Conservation (phyloP, 2,113 vertebrate species). For the Geococcyx californianus region DNA sequence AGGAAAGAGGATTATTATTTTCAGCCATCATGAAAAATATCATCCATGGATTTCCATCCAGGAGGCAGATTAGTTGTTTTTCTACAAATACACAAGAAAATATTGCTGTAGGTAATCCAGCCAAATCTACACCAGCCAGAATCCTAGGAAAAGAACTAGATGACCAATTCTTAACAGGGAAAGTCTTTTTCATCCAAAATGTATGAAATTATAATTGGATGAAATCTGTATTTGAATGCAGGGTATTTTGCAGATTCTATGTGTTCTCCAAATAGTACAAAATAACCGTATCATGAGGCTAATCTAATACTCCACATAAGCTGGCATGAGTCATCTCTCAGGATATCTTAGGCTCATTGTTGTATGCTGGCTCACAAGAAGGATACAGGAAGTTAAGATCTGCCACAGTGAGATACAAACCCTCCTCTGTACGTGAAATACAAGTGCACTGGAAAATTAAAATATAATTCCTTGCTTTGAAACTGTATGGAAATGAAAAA, state of each 20-base stretch:
- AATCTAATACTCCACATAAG: not conserved
- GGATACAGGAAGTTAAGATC: not conserved
- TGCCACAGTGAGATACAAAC: not conserved
- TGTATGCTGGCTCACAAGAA: not conserved
- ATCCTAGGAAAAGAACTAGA: not conserved
- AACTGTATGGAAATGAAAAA: not conserved
- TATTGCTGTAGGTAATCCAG: not conserved
- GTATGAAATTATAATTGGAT: not conserved
- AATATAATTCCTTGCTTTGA: not conserved
- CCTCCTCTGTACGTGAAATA: not conserved
- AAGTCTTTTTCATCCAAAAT: not conserved
- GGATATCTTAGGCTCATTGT: not conserved
- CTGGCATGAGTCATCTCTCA: rapidly evolving
- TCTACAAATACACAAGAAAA: not conserved
- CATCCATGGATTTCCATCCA: not conserved
- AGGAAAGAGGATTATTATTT: not conserved
- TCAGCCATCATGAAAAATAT: not conserved
- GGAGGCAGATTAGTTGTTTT: not conserved
- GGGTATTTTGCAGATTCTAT: not conserved
- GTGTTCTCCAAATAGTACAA: not conserved
- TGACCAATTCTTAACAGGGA: rapidly evolving
- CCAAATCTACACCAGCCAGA: not conserved
- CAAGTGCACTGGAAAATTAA: not conserved
- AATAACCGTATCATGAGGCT: not conserved
- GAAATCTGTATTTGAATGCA: not conserved